Conservation (phyloP, 2,797 vertebrate genomes). For the Pogonophryne albipinna region DNA sequence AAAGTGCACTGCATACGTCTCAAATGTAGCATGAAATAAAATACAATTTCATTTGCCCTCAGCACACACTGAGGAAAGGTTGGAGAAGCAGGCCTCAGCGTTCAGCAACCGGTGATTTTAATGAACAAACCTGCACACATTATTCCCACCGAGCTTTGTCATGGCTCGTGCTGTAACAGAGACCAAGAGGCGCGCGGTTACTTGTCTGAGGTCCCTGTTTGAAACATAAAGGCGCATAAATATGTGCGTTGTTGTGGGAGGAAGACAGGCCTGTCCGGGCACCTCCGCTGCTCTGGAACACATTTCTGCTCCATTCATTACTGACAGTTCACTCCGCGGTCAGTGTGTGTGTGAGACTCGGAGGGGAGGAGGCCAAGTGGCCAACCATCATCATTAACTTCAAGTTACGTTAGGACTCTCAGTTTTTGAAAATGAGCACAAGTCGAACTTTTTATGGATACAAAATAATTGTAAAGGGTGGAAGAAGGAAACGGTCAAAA, state of each 20-base stretch:
- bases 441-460: slow-evolving; percentile 6
- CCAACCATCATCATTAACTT: slow-evolving; percentile 22
- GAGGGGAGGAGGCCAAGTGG: background rate
- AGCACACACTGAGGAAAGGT: background rate
- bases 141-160: slow-evolving; percentile 40
- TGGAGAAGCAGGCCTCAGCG: background rate
- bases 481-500: background rate
- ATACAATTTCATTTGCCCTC: background rate
- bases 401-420: slow-evolving; percentile 17
- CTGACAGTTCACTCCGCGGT: slow-evolving; percentile 78
- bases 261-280: slow-evolving; percentile 78
- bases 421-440: slow-evolving; percentile 30
- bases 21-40: background rate
- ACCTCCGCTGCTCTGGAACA: slow-evolving; percentile 77
- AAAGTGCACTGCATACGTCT: background rate
- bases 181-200: slow-evolving; percentile 42
- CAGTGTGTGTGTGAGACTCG: slow-evolving; percentile 30
- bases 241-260: slow-evolving; percentile 67
- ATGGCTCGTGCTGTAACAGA: slow-evolving; percentile 31
- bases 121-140: slow-evolving; percentile 26
- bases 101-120: slow-evolving; percentile 20
- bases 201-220: slow-evolving; percentile 50
- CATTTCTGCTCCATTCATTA: slow-evolving; percentile 80
- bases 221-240: slow-evolving; percentile 55
- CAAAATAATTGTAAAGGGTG: background rate